Conservation (phyloP, 2,113 vertebrate genomes). For the Excalfactoria chinensis region DNA sequence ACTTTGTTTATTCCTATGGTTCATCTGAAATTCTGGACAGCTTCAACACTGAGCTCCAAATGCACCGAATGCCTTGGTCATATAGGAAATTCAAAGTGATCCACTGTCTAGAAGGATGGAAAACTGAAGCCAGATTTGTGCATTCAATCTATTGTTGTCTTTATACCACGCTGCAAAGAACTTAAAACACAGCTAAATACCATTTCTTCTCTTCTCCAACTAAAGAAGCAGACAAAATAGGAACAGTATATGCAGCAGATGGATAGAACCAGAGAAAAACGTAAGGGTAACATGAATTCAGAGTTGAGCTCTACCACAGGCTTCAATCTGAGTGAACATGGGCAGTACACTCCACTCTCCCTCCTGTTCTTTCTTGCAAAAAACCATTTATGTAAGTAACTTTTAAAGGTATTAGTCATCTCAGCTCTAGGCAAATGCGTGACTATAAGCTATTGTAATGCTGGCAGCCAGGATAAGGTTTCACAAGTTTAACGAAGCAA, state of each 20-base stretch:
- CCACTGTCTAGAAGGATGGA: not conserved
- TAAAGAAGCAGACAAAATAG: not conserved
- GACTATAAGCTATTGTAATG: not conserved
- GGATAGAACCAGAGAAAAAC: not conserved
- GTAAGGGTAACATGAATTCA: rapidly evolving
- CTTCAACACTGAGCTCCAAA: not conserved
- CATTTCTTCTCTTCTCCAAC: not conserved
- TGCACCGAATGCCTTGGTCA: not conserved
- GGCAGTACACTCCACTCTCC: not conserved
- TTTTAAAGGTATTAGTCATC: not conserved
- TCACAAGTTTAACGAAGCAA: not conserved
- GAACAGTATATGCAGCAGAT: not conserved
- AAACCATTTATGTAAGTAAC: not conserved
- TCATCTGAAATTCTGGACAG: not conserved
- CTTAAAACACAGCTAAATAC: not conserved
- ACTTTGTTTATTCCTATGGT: not conserved
- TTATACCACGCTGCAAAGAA: not conserved
- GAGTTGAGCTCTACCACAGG: not conserved
- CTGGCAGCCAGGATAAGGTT: not conserved
- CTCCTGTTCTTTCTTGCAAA: not conserved
- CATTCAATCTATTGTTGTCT: not conserved
- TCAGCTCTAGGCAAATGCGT: not conserved
- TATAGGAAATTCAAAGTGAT: not conserved
- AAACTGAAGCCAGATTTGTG: not conserved
- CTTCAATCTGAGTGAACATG: not conserved